phyloP scores from a whole-genome alignment of 2,113 vertebrate genomes.

The Lampris incognitus region DNA sequence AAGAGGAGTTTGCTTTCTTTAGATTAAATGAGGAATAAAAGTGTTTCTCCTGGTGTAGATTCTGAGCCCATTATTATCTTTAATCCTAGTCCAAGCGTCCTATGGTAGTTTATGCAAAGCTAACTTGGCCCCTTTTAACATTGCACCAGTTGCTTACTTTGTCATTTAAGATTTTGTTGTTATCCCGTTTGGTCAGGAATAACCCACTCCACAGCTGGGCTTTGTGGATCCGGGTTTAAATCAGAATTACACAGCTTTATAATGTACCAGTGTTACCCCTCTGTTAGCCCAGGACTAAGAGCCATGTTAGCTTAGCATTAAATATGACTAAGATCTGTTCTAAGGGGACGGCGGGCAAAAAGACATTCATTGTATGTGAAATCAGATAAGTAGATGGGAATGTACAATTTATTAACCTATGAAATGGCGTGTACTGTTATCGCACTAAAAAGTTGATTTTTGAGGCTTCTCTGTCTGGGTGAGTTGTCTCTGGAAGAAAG shows the following conservation, averaged over 20 bases:
- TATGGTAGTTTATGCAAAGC: not conserved
- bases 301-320: slow-evolving; percentile 46
- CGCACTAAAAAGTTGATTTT: slow-evolving; percentile 55
- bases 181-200: not conserved
- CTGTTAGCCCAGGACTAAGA: slow-evolving; percentile 29
- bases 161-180: not conserved
- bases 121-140: slow-evolving; percentile 23
- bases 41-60: not conserved
- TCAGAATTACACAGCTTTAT: not conserved
- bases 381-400: slow-evolving; percentile 35
- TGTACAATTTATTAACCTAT: slow-evolving; percentile 71
- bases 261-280: slow-evolving; percentile 4
- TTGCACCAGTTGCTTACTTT: slow-evolving; percentile 36
- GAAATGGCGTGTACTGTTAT: slow-evolving; percentile 82
- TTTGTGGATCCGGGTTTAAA: slow-evolving; percentile 13
- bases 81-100: not conserved
- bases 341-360: slow-evolving; percentile 47
- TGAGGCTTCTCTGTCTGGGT: slow-evolving; percentile 50
- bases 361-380: slow-evolving; percentile 38
- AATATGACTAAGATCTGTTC: slow-evolving; percentile 9
- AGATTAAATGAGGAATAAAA: not conserved
- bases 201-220: slow-evolving; percentile 11
- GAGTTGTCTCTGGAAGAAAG: slow-evolving; percentile 60
- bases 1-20: not conserved
- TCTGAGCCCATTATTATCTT: not conserved